Evolutionary conservation across 2,888 invertebrate genomes (phyloP).

Genomic region (Norana najaformis): DNA sequence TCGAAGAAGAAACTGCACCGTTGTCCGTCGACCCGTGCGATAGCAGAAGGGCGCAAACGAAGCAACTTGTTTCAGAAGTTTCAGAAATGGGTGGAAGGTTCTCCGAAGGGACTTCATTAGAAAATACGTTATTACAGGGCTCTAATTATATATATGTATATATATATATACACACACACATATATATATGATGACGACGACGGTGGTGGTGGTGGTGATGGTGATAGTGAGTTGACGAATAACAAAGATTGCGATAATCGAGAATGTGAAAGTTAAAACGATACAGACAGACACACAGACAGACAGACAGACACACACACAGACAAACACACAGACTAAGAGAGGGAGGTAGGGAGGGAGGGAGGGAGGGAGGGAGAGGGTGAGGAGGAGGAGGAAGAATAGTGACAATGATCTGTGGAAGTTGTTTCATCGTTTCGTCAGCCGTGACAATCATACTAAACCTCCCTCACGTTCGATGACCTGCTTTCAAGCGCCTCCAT

Average conservation of each 20-base stretch:
- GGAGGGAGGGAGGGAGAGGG: neutral
- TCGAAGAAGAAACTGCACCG: too few relatives aligned
- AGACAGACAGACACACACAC: slow-evolving; percentile 1
- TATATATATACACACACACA: neutral
- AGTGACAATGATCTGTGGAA: neutral
- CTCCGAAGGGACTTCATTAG: too few relatives aligned
- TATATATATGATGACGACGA: neutral
- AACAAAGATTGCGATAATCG: neutral
- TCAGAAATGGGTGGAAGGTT: too few relatives aligned
- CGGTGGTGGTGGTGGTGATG: neutral
- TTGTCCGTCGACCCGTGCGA: neutral
- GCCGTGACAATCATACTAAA: neutral
- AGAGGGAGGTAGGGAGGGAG: neutral
- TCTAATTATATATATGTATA: neutral
- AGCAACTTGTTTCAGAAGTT: neutral
- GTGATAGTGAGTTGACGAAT: neutral
- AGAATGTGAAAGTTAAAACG: neutral
- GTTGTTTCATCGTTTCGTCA: slow-evolving; percentile 8
- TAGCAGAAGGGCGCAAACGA: neutral
- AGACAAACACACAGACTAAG: neutral
- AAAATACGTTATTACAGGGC: neutral
- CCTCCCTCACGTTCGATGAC: neutral
- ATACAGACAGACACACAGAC: neutral
- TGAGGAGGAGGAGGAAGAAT: neutral
- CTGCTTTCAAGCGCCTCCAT: neutral